Evolutionary conservation across 1,140 invertebrate genomes (phyloP).

Genomic region (Papilio xuthus): DNA sequence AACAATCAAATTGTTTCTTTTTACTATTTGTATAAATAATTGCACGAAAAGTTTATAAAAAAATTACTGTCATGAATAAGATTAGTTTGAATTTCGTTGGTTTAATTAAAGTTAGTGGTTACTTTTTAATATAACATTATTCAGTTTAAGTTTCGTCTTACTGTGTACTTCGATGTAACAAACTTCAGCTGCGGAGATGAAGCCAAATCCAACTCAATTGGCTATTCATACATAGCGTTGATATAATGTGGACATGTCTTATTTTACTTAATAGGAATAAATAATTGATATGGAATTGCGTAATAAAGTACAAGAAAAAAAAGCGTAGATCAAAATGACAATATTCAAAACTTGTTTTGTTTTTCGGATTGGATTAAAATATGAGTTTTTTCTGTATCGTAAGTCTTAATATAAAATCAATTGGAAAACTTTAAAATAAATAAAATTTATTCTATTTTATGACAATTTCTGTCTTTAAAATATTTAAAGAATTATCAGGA

Average conservation of each 20-base stretch:
- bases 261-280: slow-evolving; percentile 9
- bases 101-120: neutral
- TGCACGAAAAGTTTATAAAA: neutral
- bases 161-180: slow-evolving; percentile 49
- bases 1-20: too few species aligned
- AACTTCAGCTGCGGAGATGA: slow-evolving; percentile 58
- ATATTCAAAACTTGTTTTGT: too few species aligned
- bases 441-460: too few species aligned
- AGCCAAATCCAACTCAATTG: slow-evolving; percentile 65
- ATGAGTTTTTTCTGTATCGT: neutral
- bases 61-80: neutral
- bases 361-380: too few species aligned
- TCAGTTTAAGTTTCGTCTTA: slow-evolving; percentile 38
- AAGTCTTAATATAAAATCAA: too few species aligned
- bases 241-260: slow-evolving; percentile 43
- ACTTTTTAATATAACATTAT: too few species aligned
- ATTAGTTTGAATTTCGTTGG: neutral
- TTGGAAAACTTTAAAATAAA: too few species aligned
- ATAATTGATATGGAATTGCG: too few species aligned
- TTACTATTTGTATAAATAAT: too few species aligned
- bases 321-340: too few species aligned
- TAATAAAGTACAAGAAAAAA: too few species aligned
- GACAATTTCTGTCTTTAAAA: neutral
- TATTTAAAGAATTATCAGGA: slow-evolving; percentile 18
- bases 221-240: slow-evolving; percentile 54